Conservation (phyloP, 2,797 vertebrate species). For the Peromyscus nudipes region DNA sequence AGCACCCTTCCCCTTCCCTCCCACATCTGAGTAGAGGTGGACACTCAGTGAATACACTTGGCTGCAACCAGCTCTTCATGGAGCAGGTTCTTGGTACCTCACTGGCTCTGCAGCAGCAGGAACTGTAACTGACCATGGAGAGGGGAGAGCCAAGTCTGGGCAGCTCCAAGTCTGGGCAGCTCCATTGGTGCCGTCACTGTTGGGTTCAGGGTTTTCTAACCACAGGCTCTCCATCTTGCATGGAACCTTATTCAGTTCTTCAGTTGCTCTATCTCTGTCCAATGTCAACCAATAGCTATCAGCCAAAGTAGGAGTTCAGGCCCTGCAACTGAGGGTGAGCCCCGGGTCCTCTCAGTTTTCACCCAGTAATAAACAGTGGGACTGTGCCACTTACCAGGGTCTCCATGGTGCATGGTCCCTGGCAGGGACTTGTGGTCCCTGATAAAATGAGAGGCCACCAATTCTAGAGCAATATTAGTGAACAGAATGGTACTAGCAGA, state of each 20-base stretch:
- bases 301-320: background rate
- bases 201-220: background rate
- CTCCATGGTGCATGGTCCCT: background rate
- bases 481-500: background rate
- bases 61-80: background rate
- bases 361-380: background rate
- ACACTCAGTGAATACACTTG: background rate
- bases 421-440: background rate
- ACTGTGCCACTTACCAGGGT: background rate
- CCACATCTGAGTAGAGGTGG: background rate
- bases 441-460: background rate
- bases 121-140: background rate
- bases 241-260: background rate
- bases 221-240: background rate
- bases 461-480: background rate
- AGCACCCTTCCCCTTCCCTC: no score
- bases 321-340: background rate
- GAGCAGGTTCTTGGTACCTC: background rate
- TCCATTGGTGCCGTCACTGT: background rate
- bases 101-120: background rate
- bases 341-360: background rate
- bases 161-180: no score
- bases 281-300: fast-evolving
- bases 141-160: no score
- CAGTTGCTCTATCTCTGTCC: background rate